phyloP scores from a whole-genome alignment of 2,797 vertebrate species.

The Epinephelus malabaricus region DNA sequence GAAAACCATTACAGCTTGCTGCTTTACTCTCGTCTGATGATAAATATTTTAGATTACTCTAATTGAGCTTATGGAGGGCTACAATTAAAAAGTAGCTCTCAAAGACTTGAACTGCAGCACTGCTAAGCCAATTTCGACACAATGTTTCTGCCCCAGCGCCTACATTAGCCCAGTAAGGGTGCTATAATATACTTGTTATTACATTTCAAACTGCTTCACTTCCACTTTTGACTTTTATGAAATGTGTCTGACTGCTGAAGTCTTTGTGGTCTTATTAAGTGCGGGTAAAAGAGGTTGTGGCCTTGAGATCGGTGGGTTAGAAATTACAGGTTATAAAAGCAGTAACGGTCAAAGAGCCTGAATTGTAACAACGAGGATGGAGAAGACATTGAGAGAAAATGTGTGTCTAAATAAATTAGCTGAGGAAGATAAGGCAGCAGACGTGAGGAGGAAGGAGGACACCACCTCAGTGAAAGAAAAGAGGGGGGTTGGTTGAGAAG shows the following conservation, averaged over 20 bases:
- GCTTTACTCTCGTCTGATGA: conserved; percentile 7
- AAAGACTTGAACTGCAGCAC: not conserved
- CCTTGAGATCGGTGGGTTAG: conserved; percentile 23
- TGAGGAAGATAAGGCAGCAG: conserved; percentile 5
- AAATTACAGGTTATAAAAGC: conserved; percentile 28
- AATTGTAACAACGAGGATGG: not conserved
- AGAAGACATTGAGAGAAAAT: conserved; percentile 28
- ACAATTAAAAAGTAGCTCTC: not conserved
- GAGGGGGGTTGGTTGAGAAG: not conserved
- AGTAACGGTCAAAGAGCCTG: not conserved
- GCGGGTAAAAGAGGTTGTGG: conserved; percentile 17
- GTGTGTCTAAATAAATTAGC: conserved; percentile 30
- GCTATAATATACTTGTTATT: not conserved
- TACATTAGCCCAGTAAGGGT: not conserved
- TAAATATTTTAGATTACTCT: conserved; percentile 29
- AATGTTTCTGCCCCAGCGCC: not conserved
- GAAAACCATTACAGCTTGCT: conserved; percentile 15
- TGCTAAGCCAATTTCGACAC: not conserved
- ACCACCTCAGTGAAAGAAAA: not conserved
- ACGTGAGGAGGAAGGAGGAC: conserved; percentile 9
- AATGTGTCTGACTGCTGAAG: not conserved
- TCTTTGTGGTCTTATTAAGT: conserved; percentile 13
- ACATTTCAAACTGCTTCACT: not conserved
- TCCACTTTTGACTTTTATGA: not conserved
- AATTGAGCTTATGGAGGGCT: not conserved